Conservation (phyloP, 2,888 invertebrate species). For the Eupithecia inturbata region DNA sequence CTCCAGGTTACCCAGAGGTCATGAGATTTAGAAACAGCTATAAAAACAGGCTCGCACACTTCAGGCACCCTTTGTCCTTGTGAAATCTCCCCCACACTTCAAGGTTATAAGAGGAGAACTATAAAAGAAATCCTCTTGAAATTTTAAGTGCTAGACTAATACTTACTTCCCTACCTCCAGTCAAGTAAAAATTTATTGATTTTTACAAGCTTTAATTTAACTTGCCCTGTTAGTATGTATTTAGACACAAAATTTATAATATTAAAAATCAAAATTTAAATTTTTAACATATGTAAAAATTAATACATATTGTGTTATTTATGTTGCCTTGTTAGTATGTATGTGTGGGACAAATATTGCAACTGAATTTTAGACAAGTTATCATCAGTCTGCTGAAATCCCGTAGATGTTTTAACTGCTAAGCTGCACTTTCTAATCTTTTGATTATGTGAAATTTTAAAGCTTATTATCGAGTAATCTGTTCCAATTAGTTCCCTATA, state of each 20-base stretch:
- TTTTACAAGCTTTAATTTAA: not conserved
- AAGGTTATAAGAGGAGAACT: conserved; percentile 11
- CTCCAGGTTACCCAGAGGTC: not conserved
- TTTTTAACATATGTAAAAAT: too few relatives aligned
- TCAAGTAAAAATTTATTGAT: conserved; percentile 12
- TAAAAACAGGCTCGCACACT: conserved; percentile 8
- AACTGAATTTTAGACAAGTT: too few relatives aligned
- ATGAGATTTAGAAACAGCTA: not conserved
- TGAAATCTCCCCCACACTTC: conserved; percentile 21
- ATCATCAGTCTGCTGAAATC: not conserved
- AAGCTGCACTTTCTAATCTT: too few relatives aligned
- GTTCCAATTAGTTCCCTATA: not conserved
- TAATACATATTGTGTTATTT: too few relatives aligned
- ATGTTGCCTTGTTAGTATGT: too few relatives aligned
- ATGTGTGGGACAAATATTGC: too few relatives aligned
- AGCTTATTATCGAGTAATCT: not conserved
- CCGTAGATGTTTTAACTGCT: not conserved
- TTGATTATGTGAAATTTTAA: too few relatives aligned
- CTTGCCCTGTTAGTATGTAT: too few relatives aligned
- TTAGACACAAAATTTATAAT: too few relatives aligned
- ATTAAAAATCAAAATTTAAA: too few relatives aligned
- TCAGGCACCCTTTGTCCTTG: conserved; percentile 15
- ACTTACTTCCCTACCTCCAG: not conserved
- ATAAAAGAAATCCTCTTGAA: conserved; percentile 20
- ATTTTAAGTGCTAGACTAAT: not conserved